Base-by-base conservation (phyloP, 2,113 vertebrate genomes). In the Pteropus alecto region DNA sequence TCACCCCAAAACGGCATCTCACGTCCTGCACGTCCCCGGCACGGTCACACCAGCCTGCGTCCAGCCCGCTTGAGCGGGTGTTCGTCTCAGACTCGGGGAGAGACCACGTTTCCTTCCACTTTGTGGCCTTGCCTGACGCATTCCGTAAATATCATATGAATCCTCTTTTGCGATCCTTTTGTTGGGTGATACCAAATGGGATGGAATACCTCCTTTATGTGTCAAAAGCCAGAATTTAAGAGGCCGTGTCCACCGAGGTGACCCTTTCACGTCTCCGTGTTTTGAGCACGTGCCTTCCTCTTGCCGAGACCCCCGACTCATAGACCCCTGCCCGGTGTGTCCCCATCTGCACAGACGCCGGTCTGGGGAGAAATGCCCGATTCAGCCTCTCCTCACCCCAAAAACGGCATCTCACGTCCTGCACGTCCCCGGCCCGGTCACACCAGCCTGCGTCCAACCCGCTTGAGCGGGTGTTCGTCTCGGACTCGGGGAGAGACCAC, bases 21-120 rank as follows among this genome's bases (percentile, higher is more conserved):
- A 1, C 16, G 7, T 43, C 33, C 51, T 15, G 9, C 12, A 0
- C 38, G 22, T 41, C 8, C 5, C 5, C 3, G 5, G 26, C 1
- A 1, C 0, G 0, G 0, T 43, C 35, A 14, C 22, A 51, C 1
- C 0, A 0, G 38, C 46, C 10, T 12, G 51, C 22, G 5, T 48
- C 43, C 2, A 35, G 33, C 0, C 35, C 46, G 14, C 6, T 19
- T 3, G 46, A 85, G 5, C 22, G n/a, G 33, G 6, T 19, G 24
- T 54, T 30, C 9, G 48, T 41, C 65, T 54, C 46, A 0, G 46
- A 46, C 46, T 10, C 10, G 46, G 46, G 46, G 46, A 46, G 10
- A 46, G 9, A 2, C 9, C 46, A 46, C 46, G 10, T 46, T 7
- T 46, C 46, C 6, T 28, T 30, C 6, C 38, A 9, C 65, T 4